Evolutionary conservation across 2,797 vertebrate genomes (phyloP), one percentile per base, ranked within the genome.

Genomic region (Cuculus canorus): DNA sequence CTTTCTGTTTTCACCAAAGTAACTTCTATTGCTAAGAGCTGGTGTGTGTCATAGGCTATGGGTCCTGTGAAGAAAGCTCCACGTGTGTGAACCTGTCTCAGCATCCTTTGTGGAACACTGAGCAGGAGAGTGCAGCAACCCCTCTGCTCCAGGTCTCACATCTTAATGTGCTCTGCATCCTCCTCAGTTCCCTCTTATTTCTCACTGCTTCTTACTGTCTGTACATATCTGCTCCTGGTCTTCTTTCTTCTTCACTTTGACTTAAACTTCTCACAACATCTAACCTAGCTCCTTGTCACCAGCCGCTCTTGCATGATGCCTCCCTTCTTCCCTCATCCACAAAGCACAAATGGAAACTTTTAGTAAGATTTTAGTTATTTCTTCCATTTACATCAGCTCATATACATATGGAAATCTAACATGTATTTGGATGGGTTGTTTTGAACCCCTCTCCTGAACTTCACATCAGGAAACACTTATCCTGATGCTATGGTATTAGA

Each of bases 131-230:
- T 3, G 13, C 17, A 65, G 37, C 14, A 69, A 10, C 8, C 18
- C 21, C 15, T 4, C 45, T 47, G 45, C 45, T 47, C 9, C 4
- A 21, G 17, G 21, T 23, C 19, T n/a, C 1, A 0, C 2, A 0
- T 21, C 15, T 17, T 37, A 6, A 5, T 5, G 5, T 25, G 10
- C 22, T 63, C 28, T 47, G 28, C 2, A 4, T 5, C 17, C 25
- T 71, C 33, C 39, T 43, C 6, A 2, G 12, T 10, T 82, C 27
- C 23, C 25, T 64, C 25, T 10, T 35, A 19, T 39, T 94, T 75
- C 45, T 56, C 32, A 66, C 39, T 59, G 28, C 33, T 43, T 18
- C 27, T 53, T 22, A 37, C 4, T 75, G 48, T 11, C 24, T 71
- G 73, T 21, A 25, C 3, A 7, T 35, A 56, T 23, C 41, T 54